A percentile compares a stretch with the other conserved stretches of the same genome.
Evolutionary conservation across 37 sponge, comb jelly and placozoan genomes (phyloP).

Genomic region (Geodia barretti): DNA sequence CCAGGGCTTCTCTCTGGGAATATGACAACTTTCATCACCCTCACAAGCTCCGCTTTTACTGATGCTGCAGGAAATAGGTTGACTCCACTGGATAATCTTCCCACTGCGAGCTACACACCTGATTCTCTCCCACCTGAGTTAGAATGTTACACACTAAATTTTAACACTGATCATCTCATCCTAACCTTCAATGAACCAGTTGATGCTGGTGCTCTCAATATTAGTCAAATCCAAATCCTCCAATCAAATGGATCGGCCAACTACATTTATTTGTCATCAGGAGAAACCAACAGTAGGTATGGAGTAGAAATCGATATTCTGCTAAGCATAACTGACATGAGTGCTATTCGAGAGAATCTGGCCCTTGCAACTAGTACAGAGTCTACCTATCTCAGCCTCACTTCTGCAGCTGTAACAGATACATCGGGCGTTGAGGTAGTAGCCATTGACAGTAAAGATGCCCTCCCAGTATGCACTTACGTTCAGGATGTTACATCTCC

Average conservation of each 20-base stretch:
- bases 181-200: constrained; percentile 84
- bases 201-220: constrained; percentile 58
- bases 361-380: constrained; percentile 29
- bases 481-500: constrained; percentile 50
- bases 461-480: constrained; percentile 44
- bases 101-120: not conserved
- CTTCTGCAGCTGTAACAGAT: constrained; percentile 47
- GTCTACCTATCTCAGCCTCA: constrained; percentile 60
- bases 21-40: constrained; percentile 39
- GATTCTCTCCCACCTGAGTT: constrained; percentile 63
- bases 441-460: constrained; percentile 5
- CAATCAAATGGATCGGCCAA: constrained; percentile 38
- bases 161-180: constrained; percentile 45
- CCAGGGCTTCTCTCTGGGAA: constrained; percentile 51
- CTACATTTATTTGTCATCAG: constrained; percentile 35
- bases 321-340: constrained; percentile 52
- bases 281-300: constrained; percentile 25
- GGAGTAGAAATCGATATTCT: constrained; percentile 34
- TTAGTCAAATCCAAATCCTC: constrained; percentile 44
- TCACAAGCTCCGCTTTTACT: constrained; percentile 9
- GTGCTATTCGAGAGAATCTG: constrained; percentile 60
- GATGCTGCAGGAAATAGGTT: constrained; percentile 37
- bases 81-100: constrained; percentile 6
- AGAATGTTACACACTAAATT: constrained; percentile 57
- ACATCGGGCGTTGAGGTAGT: constrained; percentile 59